phyloP scores from a whole-genome alignment of 2,888 invertebrate genomes.

The Nowickia ferox region DNA sequence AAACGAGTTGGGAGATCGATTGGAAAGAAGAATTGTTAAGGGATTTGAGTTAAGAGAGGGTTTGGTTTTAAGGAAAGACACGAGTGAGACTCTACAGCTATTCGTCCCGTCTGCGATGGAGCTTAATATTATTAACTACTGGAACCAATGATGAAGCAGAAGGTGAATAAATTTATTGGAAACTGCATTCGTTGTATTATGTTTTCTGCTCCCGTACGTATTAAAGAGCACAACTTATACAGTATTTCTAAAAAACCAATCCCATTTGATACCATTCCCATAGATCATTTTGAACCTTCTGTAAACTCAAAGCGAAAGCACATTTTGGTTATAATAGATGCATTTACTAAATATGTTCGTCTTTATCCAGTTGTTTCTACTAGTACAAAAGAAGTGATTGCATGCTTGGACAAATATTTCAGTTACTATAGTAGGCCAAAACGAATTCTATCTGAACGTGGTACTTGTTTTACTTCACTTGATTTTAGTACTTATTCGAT shows the following conservation, averaged over 20 bases:
- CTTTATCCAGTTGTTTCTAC: neutral
- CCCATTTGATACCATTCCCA: conserved; percentile 21
- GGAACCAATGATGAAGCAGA: conserved; percentile 20
- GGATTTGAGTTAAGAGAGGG: too few relatives aligned
- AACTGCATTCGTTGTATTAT: conserved; percentile 32
- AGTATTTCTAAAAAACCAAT: conserved; percentile 20
- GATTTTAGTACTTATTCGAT: neutral
- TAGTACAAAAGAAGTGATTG: conserved; percentile 35
- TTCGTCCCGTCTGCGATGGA: too few relatives aligned
- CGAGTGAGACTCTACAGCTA: too few relatives aligned
- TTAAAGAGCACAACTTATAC: conserved; percentile 17
- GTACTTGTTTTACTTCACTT: neutral
- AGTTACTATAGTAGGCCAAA: conserved; percentile 33
- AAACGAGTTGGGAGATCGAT: neutral
- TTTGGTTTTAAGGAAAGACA: too few relatives aligned
- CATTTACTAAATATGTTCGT: too few relatives aligned
- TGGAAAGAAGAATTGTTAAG: neutral
- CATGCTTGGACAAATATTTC: conserved; percentile 28
- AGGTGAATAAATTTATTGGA: neutral
- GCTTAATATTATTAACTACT: too few relatives aligned
- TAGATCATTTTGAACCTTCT: neutral
- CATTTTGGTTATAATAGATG: conserved; percentile 1
- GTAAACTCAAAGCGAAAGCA: conserved; percentile 24
- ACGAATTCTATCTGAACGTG: conserved; percentile 22
- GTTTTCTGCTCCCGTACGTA: conserved; percentile 22